Evolutionary conservation across 1,140 invertebrate species (phyloP).

Genomic region (Dendrolimus kikuchii): DNA sequence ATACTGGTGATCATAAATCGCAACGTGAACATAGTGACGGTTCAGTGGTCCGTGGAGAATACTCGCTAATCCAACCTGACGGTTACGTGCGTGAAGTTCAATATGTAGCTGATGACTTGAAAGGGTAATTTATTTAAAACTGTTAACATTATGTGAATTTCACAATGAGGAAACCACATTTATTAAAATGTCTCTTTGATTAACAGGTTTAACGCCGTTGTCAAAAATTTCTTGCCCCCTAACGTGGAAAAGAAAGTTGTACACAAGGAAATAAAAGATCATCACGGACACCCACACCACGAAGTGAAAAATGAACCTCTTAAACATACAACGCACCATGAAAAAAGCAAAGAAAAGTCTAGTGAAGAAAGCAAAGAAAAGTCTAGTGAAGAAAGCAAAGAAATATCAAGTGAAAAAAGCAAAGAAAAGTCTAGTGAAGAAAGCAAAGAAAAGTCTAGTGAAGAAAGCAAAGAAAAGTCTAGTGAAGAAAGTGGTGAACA

Average conservation of each 20-base stretch:
- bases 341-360: constrained; percentile 14
- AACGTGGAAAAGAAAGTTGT: constrained; percentile 20
- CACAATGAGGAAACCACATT: not conserved
- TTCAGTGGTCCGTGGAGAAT: constrained; percentile 74
- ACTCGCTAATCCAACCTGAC: constrained; percentile 76
- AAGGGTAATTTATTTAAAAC: constrained; percentile 64
- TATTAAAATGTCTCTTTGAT: constrained; percentile 7
- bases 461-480: constrained; percentile 7
- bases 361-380: constrained; percentile 12
- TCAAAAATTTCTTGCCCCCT: constrained; percentile 44
- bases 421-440: constrained; percentile 4
- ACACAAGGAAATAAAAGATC: constrained; percentile 15
- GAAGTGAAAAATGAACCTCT: constrained; percentile 33
- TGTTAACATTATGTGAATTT: not conserved
- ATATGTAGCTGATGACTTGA: constrained; percentile 80
- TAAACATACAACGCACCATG: not conserved
- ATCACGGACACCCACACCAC: constrained; percentile 23
- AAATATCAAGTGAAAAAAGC: constrained; percentile 14
- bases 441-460: constrained; percentile 1
- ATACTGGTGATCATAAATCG: constrained; percentile 75
- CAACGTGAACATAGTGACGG: constrained; percentile 76
- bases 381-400: not conserved
- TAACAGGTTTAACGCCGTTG: constrained; percentile 53
- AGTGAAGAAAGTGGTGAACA: constrained; percentile 5
- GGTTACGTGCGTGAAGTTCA: constrained; percentile 79